Conservation (phyloP, 2,888 invertebrate genomes). For the Panzeria rudis region DNA sequence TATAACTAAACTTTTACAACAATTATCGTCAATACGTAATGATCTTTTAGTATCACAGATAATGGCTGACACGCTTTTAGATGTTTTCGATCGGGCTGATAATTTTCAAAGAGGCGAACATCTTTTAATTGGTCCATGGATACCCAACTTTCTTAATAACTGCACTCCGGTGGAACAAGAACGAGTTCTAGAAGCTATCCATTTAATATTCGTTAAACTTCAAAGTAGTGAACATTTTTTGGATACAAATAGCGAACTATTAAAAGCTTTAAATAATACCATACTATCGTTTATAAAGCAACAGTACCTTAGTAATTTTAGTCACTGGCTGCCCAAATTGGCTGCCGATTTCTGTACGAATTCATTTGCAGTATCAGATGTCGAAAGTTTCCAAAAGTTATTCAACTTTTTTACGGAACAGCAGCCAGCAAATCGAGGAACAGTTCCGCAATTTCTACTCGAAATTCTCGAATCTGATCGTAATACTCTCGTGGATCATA, state of each 20-base stretch:
- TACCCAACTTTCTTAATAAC: slow-evolving; percentile 80
- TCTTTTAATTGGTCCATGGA: slow-evolving; percentile 80
- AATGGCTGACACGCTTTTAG: slow-evolving; percentile 77
- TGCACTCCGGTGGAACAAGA: slow-evolving; percentile 81
- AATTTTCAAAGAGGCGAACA: slow-evolving; percentile 80
- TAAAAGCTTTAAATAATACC: slow-evolving; percentile 79
- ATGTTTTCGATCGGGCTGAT: slow-evolving; percentile 78
- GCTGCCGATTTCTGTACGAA: slow-evolving; percentile 80
- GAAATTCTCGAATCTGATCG: slow-evolving; percentile 76
- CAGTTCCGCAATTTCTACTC: slow-evolving; percentile 78
- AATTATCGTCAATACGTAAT: slow-evolving; percentile 77
- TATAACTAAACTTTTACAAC: slow-evolving; percentile 79
- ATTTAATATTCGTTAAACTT: slow-evolving; percentile 78
- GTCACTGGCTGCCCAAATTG: slow-evolving; percentile 79
- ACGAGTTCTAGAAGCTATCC: slow-evolving; percentile 80
- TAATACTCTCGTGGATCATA: slow-evolving; percentile 73
- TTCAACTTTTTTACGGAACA: slow-evolving; percentile 78
- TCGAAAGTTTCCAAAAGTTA: slow-evolving; percentile 76
- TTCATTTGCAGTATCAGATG: slow-evolving; percentile 73
- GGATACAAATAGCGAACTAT: slow-evolving; percentile 67
- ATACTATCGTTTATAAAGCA: slow-evolving; percentile 81
- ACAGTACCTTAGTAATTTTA: slow-evolving; percentile 78
- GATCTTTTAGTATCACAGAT: slow-evolving; percentile 79
- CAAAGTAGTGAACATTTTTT: slow-evolving; percentile 65
- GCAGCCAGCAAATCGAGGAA: slow-evolving; percentile 78